These are phyloP conservation scores for Scomber colias DNA, from an alignment of 2,113 vertebrate species.

Conservation along the genomic window DNA sequence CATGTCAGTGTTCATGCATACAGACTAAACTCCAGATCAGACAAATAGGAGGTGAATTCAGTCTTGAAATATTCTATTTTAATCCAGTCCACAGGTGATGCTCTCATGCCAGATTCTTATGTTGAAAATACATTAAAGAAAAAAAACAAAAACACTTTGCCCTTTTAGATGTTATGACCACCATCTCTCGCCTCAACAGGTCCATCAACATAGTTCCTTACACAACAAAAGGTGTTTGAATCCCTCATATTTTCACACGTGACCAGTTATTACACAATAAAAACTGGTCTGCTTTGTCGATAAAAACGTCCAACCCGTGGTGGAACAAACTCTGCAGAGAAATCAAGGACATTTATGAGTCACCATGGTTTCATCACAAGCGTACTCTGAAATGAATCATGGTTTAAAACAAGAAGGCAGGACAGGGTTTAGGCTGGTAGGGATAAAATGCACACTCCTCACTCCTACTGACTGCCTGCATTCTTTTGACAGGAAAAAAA, in stretches of 20 bases:
- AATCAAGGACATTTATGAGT: conserved; percentile 66
- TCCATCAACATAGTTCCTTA: conserved; percentile 27
- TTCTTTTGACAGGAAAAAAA: background rate
- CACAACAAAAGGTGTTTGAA: conserved; percentile 5
- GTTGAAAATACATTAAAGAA: conserved; percentile 37
- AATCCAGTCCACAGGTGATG: background rate
- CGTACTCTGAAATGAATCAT: conserved; percentile 35
- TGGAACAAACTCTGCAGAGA: conserved; percentile 43
- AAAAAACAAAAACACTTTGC: conserved; percentile 36
- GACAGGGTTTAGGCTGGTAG: background rate
- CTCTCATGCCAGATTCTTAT: background rate
- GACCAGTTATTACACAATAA: conserved; percentile 41
- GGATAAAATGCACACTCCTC: background rate
- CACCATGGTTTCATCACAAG: conserved; percentile 47
- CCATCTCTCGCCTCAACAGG: conserved; percentile 47
- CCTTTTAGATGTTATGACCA: conserved; percentile 1
- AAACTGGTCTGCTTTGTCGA: conserved; percentile 48
- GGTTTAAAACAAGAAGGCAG: conserved; percentile 10
- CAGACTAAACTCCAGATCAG: background rate
- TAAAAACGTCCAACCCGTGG: conserved; percentile 16
- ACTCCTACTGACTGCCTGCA: background rate
- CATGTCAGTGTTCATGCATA: background rate
- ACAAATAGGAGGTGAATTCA: background rate
- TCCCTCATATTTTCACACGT: conserved; percentile 21
- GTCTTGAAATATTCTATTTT: background rate